phyloP scores from a whole-genome alignment of 2,888 invertebrate species.

The Pharmacophagus antenor region DNA sequence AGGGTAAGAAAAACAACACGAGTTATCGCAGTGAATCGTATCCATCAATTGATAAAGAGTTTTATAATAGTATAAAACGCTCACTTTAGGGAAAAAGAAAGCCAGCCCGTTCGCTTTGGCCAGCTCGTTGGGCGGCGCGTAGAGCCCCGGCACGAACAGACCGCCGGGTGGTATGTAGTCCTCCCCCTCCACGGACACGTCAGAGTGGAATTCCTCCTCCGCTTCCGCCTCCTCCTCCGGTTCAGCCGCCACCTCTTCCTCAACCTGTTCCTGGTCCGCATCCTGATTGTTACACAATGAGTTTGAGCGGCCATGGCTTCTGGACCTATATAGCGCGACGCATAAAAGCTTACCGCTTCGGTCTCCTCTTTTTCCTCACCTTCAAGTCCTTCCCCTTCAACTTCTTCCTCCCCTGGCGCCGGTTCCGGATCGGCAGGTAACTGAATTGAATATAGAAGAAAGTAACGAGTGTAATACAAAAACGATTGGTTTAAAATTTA shows the following conservation, averaged over 20 bases:
- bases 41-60: background rate
- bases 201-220: conserved; percentile 61
- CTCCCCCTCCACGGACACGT: conserved; percentile 63
- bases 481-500: no score
- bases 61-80: background rate
- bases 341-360: conserved; percentile 29
- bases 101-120: conserved; percentile 65
- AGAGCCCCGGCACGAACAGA: conserved; percentile 68
- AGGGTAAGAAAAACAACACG: no score
- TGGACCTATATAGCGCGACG: no score
- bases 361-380: conserved; percentile 37
- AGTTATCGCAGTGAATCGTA: background rate
- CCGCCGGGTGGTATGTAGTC: conserved; percentile 73
- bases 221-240: conserved; percentile 40
- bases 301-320: no score
- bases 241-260: conserved; percentile 47
- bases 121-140: conserved; percentile 64
- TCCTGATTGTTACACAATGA: conserved; percentile 13
- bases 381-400: conserved; percentile 37
- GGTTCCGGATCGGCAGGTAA: conserved; percentile 60
- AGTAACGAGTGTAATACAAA: background rate
- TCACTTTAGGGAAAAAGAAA: conserved; percentile 65
- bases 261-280: conserved; percentile 42
- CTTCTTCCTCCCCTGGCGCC: conserved; percentile 39
- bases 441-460: conserved; percentile 37